Base-by-base conservation (phyloP, 1,140 invertebrate species). In the Trypoxylus dichotomus region DNA sequence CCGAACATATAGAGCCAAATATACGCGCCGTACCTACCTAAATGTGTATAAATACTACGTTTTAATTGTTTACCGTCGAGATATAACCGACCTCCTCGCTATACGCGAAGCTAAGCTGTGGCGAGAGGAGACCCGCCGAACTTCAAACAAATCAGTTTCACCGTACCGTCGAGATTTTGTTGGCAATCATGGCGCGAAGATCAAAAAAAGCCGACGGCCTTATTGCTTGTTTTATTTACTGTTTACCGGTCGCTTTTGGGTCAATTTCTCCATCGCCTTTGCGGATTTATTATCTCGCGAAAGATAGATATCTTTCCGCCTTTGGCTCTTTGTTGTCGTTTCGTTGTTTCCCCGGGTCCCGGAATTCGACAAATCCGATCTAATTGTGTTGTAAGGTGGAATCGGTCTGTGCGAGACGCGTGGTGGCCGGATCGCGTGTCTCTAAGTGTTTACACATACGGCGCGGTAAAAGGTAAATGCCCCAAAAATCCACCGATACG, bases 231-330 rank as follows among this genome's bases (percentile, higher is more conserved):
- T 68, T 68, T 68, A 68, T 68, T 68, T 68, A 68, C 60, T 68
- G 60, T 68, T 68, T 68, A 68, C 60, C 60, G 60, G 27, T 21
- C 60, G 60, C 21, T 68, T 68, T 68, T 68, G 60, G 60, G 60
- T 68, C 60, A 68, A 68, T 68, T 68, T 68, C 60, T 68, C 60
- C 60, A 68, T 68, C 60, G 60, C 60, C 24, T 68, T 68, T 68
- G 60, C 60, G 60, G 60, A 68, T 68, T 68, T 68, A 68, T 68
- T 29, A 68, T 68, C 60, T 68, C 60, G 60, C 60, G 60, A 68
- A 68, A 29, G 60, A 68, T 68, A 29, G 60, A 68, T 68, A 68
- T 68, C 27, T 68, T 24, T 68, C 19, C 60, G 19, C 19, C 24
- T 29, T 25, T 29, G 19, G 24, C 21, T 21, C 60, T 68, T 68